Evolutionary conservation across 2,888 invertebrate species (phyloP).

Genomic region (Dicranocentrus wangi): DNA sequence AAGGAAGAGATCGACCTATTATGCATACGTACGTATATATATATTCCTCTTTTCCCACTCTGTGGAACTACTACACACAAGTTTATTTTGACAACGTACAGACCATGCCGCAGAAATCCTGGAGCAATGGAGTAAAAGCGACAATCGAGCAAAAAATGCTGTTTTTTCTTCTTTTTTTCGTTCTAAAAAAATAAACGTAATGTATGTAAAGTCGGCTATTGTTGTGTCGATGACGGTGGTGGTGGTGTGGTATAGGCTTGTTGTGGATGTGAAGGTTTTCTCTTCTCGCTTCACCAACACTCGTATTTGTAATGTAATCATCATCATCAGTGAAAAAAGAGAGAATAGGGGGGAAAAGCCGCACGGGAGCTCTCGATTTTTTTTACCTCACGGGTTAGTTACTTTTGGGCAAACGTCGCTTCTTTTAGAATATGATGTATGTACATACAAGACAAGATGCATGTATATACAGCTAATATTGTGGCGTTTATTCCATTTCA

Average conservation of each 20-base stretch:
- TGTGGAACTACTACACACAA: too few relatives aligned
- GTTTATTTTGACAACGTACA: too few relatives aligned
- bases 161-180: too few relatives aligned
- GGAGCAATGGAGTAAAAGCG: too few relatives aligned
- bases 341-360: neutral
- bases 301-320: conserved; percentile 8
- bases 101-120: too few relatives aligned
- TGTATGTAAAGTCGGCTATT: neutral
- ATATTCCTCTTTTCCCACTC: too few relatives aligned
- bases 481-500: too few relatives aligned
- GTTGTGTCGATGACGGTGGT: conserved; percentile 11
- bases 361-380: conserved; percentile 2
- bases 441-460: neutral
- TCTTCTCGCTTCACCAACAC: neutral
- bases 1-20: neutral
- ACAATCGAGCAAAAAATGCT: too few relatives aligned
- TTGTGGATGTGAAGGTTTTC: neutral
- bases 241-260: neutral
- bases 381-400: conserved; percentile 2
- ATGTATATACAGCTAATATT: too few relatives aligned
- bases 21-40: neutral
- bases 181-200: too few relatives aligned
- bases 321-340: conserved; percentile 7
- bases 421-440: neutral
- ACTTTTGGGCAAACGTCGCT: neutral